Percentiles rank a stretch among this genome's conserved stretches.
Evolutionary conservation across 2,113 vertebrate species (phyloP).

Genomic region (Mastomys natalensis): DNA sequence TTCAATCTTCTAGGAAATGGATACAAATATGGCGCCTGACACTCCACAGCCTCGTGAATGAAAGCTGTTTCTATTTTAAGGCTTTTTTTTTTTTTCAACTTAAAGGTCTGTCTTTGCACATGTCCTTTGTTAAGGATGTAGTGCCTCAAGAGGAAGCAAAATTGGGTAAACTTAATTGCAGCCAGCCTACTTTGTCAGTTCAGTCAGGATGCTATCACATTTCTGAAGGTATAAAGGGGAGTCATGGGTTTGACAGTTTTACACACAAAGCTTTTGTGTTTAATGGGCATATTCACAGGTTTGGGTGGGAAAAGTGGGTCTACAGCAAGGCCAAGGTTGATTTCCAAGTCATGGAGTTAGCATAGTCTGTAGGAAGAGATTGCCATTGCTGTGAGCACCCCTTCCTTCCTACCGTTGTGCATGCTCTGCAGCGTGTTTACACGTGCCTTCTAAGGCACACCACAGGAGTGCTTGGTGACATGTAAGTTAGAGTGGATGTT

Average conservation of each 20-base stretch:
- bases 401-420: background rate
- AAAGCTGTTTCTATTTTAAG: slow-evolving; percentile 68
- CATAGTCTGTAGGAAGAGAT: background rate
- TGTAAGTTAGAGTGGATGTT: slow-evolving; percentile 37
- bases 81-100: slow-evolving; percentile 62
- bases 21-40: slow-evolving; percentile 75
- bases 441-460: background rate
- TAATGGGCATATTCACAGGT: background rate
- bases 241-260: background rate
- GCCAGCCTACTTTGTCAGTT: background rate
- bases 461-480: background rate
- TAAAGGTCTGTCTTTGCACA: slow-evolving; percentile 1
- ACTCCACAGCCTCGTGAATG: slow-evolving; percentile 59
- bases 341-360: background rate
- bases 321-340: background rate
- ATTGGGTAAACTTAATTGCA: slow-evolving; percentile 31
- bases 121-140: slow-evolving; percentile 63
- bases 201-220: background rate
- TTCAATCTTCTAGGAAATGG: slow-evolving; percentile 79
- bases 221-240: background rate
- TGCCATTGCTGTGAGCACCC: background rate
- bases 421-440: background rate
- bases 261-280: background rate
- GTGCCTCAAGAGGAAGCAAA: slow-evolving; percentile 26
- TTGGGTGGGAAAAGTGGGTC: background rate